Evolutionary conservation across 2,888 invertebrate genomes (phyloP).

Genomic region (Lasioglossum lativentre): DNA sequence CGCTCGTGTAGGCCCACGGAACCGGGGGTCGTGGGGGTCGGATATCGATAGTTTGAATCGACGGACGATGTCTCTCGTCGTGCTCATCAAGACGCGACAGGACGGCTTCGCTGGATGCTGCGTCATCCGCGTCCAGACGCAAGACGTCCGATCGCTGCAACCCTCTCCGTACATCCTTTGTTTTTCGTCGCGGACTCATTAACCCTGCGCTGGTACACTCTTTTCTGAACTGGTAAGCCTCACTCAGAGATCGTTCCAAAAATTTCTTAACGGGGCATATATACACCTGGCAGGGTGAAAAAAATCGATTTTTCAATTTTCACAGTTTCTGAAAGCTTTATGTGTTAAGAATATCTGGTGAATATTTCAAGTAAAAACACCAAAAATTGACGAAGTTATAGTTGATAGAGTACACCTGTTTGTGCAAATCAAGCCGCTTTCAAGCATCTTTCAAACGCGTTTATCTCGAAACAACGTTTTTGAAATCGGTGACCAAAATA

Average conservation of each 20-base stretch:
- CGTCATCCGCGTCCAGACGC: constrained; percentile 75
- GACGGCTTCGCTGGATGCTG: constrained; percentile 74
- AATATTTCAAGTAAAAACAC: no score
- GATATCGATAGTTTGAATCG: constrained; percentile 82
- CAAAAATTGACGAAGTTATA: no score
- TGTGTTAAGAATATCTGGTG: no score
- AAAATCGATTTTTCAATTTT: no score
- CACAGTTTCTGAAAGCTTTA: no score
- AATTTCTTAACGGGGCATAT: no score
- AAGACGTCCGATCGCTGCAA: constrained; percentile 47
- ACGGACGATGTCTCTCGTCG: constrained; percentile 81
- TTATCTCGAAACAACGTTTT: no score
- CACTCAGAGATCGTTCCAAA: background rate
- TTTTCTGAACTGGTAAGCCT: background rate
- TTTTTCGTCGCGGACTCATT: constrained; percentile 49
- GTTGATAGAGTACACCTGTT: no score
- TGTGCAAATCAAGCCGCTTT: no score
- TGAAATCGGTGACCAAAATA: no score
- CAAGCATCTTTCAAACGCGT: no score
- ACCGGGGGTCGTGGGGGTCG: constrained; percentile 76
- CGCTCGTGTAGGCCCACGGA: constrained; percentile 62
- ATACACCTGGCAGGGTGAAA: no score
- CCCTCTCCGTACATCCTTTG: constrained; percentile 50
- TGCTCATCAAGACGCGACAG: constrained; percentile 80
- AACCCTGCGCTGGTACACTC: background rate